Evolutionary conservation across 2,797 vertebrate species (phyloP).

Genomic region (Mormyrus hasselquistii): DNA sequence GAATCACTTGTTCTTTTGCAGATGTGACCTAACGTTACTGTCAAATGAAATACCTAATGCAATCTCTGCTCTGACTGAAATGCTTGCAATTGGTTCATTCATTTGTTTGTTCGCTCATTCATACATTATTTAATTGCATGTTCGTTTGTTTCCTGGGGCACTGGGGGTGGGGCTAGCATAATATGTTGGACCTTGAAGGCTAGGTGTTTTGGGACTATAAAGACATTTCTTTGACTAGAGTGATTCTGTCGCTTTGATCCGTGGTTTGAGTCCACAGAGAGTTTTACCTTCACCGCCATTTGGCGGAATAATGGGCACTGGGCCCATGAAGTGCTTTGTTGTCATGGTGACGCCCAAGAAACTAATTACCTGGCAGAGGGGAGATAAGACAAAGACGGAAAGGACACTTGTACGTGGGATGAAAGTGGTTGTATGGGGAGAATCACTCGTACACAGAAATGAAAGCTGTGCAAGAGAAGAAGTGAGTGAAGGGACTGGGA

Average conservation of each 20-base stretch:
- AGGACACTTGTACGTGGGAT: slow-evolving; percentile 33
- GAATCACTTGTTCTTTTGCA: not conserved
- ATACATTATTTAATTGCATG: not conserved
- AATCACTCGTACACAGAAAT: slow-evolving; percentile 40
- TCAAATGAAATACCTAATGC: not conserved
- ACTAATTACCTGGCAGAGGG: slow-evolving; percentile 62
- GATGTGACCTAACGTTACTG: not conserved
- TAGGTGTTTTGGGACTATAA: not conserved
- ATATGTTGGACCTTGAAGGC: not conserved
- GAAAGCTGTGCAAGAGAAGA: slow-evolving; percentile 23
- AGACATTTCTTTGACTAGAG: slow-evolving; percentile 23
- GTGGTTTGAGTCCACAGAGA: slow-evolving; percentile 19
- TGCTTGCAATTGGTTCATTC: not conserved
- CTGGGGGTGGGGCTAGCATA: not conserved
- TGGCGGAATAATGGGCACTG: slow-evolving; percentile 54
- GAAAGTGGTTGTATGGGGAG: slow-evolving; percentile 40
- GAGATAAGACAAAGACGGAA: slow-evolving; percentile 48
- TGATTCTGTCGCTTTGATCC: slow-evolving; percentile 31
- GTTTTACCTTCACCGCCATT: slow-evolving; percentile 25
- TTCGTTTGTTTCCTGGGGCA: not conserved
- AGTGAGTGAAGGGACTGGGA: not conserved
- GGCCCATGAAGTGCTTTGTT: slow-evolving; percentile 56
- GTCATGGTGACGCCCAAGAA: slow-evolving; percentile 61
- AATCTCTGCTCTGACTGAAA: not conserved
- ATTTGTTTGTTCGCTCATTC: not conserved